phyloP scores from a whole-genome alignment of 2,113 vertebrate species.

The Chloropsis cyanopogon region DNA sequence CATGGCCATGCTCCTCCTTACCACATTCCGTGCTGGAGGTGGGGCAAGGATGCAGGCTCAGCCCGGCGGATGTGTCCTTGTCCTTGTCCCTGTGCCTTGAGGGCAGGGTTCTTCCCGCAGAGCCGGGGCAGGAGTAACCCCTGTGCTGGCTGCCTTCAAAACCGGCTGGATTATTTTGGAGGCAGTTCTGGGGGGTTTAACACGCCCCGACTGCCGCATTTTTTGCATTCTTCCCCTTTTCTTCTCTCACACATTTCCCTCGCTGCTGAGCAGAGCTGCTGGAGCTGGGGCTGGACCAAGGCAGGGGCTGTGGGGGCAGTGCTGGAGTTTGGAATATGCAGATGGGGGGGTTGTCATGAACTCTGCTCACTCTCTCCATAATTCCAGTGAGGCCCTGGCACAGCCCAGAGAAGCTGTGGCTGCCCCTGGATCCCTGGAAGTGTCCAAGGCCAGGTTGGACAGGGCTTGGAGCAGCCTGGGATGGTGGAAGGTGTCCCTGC shows the following conservation, averaged over 20 bases:
- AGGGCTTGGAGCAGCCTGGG: neutral
- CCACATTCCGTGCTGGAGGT: fast-evolving
- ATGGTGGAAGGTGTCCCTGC: fast-evolving
- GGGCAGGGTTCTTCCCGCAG: fast-evolving
- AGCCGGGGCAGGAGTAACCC: neutral
- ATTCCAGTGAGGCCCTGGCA: neutral
- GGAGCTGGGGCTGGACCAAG: neutral
- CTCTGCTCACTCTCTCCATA: neutral
- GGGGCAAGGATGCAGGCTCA: neutral
- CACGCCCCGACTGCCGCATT: neutral
- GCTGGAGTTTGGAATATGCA: neutral
- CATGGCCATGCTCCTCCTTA: fast-evolving
- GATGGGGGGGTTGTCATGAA: neutral
- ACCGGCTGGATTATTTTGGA: neutral
- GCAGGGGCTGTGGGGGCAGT: neutral
- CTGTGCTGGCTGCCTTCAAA: neutral
- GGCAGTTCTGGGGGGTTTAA: neutral
- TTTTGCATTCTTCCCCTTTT: neutral
- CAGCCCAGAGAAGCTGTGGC: neutral
- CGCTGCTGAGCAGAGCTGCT: fast-evolving
- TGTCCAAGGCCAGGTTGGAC: fast-evolving
- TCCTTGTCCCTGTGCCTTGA: neutral
- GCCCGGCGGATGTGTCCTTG: neutral
- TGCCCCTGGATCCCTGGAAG: neutral
- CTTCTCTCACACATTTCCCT: neutral